phyloP scores from a whole-genome alignment of 1,140 invertebrate species.

The Drosophila sp. region DNA sequence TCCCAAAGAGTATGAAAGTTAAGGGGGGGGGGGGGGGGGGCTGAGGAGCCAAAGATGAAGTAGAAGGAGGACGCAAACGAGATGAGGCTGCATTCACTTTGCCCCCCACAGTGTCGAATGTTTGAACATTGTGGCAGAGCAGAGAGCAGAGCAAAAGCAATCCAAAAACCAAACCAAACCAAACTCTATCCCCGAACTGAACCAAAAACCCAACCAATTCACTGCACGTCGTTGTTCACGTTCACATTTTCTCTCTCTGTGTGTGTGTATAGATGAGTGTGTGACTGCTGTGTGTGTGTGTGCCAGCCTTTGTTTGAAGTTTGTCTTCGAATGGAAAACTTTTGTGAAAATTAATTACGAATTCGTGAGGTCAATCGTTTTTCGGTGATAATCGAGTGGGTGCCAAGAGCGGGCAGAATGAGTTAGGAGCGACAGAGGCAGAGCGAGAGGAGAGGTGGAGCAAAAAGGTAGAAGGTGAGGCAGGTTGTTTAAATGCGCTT shows the following conservation, averaged over 20 bases:
- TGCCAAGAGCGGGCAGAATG: constrained; percentile 50
- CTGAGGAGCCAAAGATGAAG: constrained; percentile 20
- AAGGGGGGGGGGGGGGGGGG: constrained; percentile 37
- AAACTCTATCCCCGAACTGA: constrained; percentile 33
- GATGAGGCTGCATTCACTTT: constrained; percentile 51
- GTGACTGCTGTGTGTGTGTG: neutral
- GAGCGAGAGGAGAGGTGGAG: neutral
- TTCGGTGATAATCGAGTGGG: constrained; percentile 80
- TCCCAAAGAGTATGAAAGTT: constrained; percentile 38
- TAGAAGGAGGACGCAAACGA: constrained; percentile 32
- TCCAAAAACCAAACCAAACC: constrained; percentile 59
- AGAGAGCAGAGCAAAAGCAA: neutral
- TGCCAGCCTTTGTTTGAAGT: constrained; percentile 73
- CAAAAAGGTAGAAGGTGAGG: constrained; percentile 14
- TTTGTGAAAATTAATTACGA: constrained; percentile 82
- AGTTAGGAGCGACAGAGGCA: constrained; percentile 8
- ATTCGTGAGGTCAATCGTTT: constrained; percentile 82
- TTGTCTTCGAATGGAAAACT: constrained; percentile 82
- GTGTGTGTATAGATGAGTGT: neutral
- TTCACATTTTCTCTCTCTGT: constrained; percentile 28
- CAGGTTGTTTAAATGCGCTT: constrained; percentile 67
- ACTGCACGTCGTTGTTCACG: constrained; percentile 41
- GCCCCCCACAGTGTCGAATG: constrained; percentile 71
- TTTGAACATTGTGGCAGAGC: constrained; percentile 71
- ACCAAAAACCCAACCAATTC: constrained; percentile 54